Percentiles rank a stretch among this genome's conserved stretches.
Evolutionary conservation across 2,888 invertebrate species (phyloP).

Genomic region (Ophraella communa): DNA sequence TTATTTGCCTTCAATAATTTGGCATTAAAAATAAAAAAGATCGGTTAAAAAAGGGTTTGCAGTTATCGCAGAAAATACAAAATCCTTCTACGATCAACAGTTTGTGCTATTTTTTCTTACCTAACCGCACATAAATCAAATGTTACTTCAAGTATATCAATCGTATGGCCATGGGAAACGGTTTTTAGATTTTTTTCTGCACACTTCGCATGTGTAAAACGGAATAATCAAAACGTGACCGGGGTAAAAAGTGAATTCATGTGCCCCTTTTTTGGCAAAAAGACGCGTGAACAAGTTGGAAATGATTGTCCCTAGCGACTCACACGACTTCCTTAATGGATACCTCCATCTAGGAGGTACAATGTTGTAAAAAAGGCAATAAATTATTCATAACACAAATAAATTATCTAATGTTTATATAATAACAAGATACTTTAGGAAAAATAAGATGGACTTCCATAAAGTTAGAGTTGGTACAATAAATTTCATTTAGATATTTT

Average conservation of each 20-base stretch:
- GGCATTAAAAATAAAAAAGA: too few relatives aligned
- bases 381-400: background rate
- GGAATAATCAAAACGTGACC: conserved; percentile 5
- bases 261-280: background rate
- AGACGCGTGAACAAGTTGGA: conserved; percentile 13
- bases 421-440: too few relatives aligned
- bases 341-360: background rate
- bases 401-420: background rate
- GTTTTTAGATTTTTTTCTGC: background rate
- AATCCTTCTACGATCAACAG: background rate
- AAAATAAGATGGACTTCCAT: too few relatives aligned
- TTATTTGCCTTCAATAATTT: too few relatives aligned
- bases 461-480: too few relatives aligned
- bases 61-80: too few relatives aligned
- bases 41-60: too few relatives aligned
- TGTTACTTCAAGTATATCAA: background rate
- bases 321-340: conserved; percentile 12
- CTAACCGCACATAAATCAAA: background rate
- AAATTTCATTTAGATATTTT: too few relatives aligned
- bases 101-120: background rate
- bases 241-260: background rate
- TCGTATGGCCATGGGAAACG: background rate
- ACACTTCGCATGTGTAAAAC: conserved; percentile 5
- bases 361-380: background rate
- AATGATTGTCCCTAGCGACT: conserved; percentile 19